phyloP scores from a whole-genome alignment of 2,113 vertebrate species.

The Formicarius rufipectus region DNA sequence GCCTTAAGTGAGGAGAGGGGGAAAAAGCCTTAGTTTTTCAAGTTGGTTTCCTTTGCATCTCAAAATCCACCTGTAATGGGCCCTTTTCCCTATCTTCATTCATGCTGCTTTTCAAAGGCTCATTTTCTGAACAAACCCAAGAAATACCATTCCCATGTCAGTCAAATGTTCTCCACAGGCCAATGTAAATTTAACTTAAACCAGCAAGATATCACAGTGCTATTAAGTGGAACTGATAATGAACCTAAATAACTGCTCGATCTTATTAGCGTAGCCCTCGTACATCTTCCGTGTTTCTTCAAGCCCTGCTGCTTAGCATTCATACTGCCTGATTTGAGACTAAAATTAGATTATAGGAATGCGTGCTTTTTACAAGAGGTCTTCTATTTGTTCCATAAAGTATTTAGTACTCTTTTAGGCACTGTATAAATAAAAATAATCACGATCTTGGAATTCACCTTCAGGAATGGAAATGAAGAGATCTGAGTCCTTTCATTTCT shows the following conservation, averaged over 20 bases:
- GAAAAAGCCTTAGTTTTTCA: neutral
- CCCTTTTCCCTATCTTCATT: neutral
- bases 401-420: conserved; percentile 59
- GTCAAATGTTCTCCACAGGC: neutral
- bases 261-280: conserved; percentile 23
- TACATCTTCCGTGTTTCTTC: neutral
- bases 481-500: conserved; percentile 4
- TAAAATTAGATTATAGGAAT: conserved; percentile 61
- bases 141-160: neutral
- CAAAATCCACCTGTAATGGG: neutral
- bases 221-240: conserved; percentile 49
- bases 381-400: conserved; percentile 65
- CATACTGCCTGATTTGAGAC: conserved; percentile 33
- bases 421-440: conserved; percentile 64
- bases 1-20: neutral
- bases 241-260: conserved; percentile 45
- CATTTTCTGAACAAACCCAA: neutral
- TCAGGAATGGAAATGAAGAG: conserved; percentile 51
- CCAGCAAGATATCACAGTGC: neutral
- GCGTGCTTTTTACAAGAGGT: conserved; percentile 57
- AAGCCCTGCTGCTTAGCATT: conserved; percentile 47
- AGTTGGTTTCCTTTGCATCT: neutral
- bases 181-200: neutral
- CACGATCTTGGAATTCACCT: conserved; percentile 56
- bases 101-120: neutral